phyloP scores from a whole-genome alignment of 2,113 vertebrate genomes.

The Gopherus evgoodei region DNA sequence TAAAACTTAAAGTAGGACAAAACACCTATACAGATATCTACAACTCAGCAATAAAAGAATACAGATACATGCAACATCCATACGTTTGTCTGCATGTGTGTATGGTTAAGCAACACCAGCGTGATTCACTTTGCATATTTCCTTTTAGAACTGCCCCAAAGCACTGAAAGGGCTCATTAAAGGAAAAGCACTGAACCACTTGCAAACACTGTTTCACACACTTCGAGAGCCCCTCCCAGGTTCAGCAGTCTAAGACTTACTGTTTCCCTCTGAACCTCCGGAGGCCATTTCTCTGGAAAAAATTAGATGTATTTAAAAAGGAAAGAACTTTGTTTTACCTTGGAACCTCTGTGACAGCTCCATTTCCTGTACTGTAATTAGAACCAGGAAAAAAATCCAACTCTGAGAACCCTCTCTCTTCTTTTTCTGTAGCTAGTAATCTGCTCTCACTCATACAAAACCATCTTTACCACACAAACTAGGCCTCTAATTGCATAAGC shows the following conservation, averaged over 20 bases:
- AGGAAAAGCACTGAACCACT: background rate
- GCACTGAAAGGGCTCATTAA: background rate
- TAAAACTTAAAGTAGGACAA: background rate
- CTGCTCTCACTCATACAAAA: background rate
- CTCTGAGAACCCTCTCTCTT: background rate
- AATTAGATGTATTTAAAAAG: background rate
- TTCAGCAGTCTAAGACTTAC: background rate
- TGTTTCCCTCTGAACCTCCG: background rate
- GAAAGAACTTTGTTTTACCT: background rate
- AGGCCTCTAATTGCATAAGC: background rate
- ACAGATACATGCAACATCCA: background rate
- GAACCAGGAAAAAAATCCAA: background rate
- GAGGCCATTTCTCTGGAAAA: background rate
- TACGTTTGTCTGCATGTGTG: background rate
- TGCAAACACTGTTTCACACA: background rate
- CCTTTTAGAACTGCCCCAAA: background rate
- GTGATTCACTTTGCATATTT: background rate
- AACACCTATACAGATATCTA: background rate
- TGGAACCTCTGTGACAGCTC: background rate
- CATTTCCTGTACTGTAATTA: background rate
- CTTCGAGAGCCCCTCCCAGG: background rate
- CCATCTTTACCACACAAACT: background rate
- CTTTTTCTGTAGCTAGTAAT: background rate
- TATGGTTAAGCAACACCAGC: background rate
- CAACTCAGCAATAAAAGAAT: background rate